Evolutionary conservation across 2,888 invertebrate species (phyloP).

Genomic region (Drosophila prolongata): DNA sequence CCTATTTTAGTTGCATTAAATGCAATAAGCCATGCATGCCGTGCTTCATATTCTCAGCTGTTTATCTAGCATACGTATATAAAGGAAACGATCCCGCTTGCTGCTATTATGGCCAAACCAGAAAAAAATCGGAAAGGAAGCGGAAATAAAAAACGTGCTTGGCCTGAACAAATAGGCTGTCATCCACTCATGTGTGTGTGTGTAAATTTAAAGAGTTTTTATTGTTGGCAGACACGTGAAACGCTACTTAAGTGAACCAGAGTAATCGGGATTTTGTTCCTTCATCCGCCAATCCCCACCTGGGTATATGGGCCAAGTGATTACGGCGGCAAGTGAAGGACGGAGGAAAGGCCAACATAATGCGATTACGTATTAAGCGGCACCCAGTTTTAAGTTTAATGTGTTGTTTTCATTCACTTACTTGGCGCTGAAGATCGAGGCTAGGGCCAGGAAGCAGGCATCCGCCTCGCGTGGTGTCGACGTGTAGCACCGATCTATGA

Average conservation of each 20-base stretch:
- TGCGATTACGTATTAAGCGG: conserved; percentile 49
- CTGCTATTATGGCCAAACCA: conserved; percentile 6
- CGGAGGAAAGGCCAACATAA: conserved; percentile 33
- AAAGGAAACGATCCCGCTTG: conserved; percentile 1
- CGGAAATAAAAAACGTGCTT: conserved; percentile 39
- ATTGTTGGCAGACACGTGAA: conserved; percentile 53
- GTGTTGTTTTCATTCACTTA: conserved; percentile 83
- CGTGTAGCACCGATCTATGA: conserved; percentile 98
- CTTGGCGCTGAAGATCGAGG: conserved; percentile 98
- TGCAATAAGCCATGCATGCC: conserved; percentile 32
- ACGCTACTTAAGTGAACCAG: conserved; percentile 47
- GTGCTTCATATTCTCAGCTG: conserved; percentile 12
- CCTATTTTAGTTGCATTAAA: conserved; percentile 19
- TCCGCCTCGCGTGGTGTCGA: conserved; percentile 96
- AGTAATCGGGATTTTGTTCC: conserved; percentile 9
- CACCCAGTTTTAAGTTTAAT: not conserved
- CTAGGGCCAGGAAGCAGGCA: conserved; percentile 97
- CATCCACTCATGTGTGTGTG: conserved; percentile 11
- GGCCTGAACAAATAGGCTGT: conserved; percentile 37
- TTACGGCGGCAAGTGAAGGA: conserved; percentile 37
- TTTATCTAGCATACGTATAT: conserved; percentile 10
- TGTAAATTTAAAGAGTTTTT: conserved; percentile 45
- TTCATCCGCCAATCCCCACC: not conserved
- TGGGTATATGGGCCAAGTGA: conserved; percentile 35
- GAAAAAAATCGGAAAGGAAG: conserved; percentile 10